phyloP scores from a whole-genome alignment of 2,888 invertebrate species.

The Sthenelais limicola region DNA sequence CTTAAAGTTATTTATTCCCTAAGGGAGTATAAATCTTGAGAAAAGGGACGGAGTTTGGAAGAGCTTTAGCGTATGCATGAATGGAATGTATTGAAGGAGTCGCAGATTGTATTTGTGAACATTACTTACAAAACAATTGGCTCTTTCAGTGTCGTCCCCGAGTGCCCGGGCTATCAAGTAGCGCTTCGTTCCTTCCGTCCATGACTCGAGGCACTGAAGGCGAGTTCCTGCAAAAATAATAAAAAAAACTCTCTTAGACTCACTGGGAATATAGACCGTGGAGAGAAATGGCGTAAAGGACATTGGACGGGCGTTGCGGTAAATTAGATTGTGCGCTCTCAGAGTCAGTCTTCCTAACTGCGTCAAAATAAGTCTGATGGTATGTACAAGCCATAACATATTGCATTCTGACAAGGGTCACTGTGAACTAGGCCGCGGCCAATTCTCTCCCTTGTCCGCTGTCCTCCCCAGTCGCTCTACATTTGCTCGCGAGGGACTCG shows the following conservation, averaged over 20 bases:
- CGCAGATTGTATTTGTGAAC: neutral
- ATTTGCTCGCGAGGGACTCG: too few species aligned
- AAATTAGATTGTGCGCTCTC: neutral
- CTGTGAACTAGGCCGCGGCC: slow-evolving; percentile 10
- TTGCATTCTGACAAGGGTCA: slow-evolving; percentile 11
- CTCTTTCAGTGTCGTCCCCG: neutral
- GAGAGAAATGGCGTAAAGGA: neutral
- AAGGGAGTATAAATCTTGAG: too few species aligned
- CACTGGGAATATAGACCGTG: neutral
- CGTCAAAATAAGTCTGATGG: slow-evolving; percentile 16
- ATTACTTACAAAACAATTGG: slow-evolving; percentile 44
- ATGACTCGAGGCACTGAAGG: slow-evolving; percentile 41
- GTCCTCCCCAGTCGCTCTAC: too few species aligned
- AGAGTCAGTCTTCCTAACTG: slow-evolving; percentile 5
- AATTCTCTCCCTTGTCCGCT: too few species aligned
- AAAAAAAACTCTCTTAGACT: neutral
- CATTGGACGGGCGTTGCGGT: neutral
- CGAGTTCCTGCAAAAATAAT: slow-evolving; percentile 8
- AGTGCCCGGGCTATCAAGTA: slow-evolving; percentile 40
- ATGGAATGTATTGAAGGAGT: too few species aligned
- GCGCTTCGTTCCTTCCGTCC: slow-evolving; percentile 33
- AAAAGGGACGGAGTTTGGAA: too few species aligned
- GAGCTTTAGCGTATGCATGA: too few species aligned
- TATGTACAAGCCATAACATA: slow-evolving; percentile 15
- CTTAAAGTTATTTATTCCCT: too few species aligned